Evolutionary conservation across 2,888 invertebrate genomes (phyloP).

Genomic region (Heliconius aoede): DNA sequence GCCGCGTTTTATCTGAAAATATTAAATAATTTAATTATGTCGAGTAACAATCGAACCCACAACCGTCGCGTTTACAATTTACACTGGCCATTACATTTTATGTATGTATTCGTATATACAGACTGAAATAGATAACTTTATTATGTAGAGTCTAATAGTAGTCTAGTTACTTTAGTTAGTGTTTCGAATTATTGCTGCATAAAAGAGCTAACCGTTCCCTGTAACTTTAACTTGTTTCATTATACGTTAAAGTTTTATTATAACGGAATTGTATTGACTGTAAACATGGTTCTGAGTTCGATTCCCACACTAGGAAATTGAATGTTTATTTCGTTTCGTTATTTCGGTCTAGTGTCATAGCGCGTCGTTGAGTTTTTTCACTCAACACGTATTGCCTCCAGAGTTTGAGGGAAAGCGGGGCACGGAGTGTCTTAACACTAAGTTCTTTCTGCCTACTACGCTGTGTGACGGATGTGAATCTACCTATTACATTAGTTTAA

Average conservation of each 20-base stretch:
- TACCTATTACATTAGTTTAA: no score
- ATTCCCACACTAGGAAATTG: no score
- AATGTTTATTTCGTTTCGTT: no score
- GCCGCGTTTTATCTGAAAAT: neutral
- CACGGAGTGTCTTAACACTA: no score
- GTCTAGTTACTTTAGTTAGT: constrained; percentile 10
- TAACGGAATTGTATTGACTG: neutral
- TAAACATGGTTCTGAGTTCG: neutral
- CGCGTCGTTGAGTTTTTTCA: no score
- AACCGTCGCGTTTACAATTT: neutral
- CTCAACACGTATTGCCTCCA: no score
- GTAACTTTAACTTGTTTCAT: constrained; percentile 26
- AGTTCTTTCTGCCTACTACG: no score
- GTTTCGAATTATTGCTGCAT: constrained; percentile 34
- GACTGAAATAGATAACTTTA: constrained; percentile 9
- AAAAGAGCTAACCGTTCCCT: constrained; percentile 31
- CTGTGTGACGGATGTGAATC: no score
- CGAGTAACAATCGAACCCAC: neutral
- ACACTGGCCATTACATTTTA: no score
- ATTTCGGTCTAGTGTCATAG: no score
- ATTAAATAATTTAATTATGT: neutral
- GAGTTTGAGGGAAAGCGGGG: no score
- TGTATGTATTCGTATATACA: no score
- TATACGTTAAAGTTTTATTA: constrained; percentile 7
- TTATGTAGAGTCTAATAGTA: neutral